phyloP scores from a whole-genome alignment of 2,113 vertebrate species.

The Ictalurus punctatus region DNA sequence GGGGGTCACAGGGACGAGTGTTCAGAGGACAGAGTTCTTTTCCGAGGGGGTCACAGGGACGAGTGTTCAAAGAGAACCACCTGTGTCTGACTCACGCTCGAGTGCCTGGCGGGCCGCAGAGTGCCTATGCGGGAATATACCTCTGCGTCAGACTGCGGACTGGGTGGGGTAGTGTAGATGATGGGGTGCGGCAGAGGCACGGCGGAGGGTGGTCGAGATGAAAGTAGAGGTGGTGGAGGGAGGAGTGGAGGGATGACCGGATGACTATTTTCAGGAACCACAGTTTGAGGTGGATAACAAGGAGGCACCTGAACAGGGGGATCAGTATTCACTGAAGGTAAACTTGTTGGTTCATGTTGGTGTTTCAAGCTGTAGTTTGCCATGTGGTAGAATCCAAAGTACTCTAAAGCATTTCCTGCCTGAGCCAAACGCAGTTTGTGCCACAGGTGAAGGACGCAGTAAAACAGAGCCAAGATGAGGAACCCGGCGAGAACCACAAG shows the following conservation, averaged over 20 bases:
- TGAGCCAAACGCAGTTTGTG: conserved; percentile 65
- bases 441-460: conserved; percentile 66
- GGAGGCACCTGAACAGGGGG: neutral
- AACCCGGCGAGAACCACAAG: conserved; percentile 66
- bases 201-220: conserved; percentile 1
- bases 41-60: conserved; percentile 61
- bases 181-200: conserved; percentile 56
- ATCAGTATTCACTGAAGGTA: conserved; percentile 1
- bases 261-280: neutral
- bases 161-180: conserved; percentile 68
- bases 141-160: conserved; percentile 70
- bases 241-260: conserved; percentile 33
- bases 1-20: conserved; percentile 71
- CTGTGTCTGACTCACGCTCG: conserved; percentile 64
- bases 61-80: conserved; percentile 80
- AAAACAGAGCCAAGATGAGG: conserved; percentile 69
- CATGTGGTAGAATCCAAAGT: conserved; percentile 70
- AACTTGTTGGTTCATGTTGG: neutral
- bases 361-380: conserved; percentile 70
- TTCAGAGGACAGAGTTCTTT: conserved; percentile 52
- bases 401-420: conserved; percentile 66
- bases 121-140: conserved; percentile 71
- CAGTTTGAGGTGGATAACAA: conserved; percentile 36
- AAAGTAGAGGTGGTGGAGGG: conserved; percentile 11
- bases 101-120: conserved; percentile 64